Percentiles rank a stretch among this genome's conserved stretches.
These are phyloP conservation scores for Melanotaenia maccullochi DNA, from an alignment of 2,797 vertebrate genomes.

Conservation along the genomic window DNA sequence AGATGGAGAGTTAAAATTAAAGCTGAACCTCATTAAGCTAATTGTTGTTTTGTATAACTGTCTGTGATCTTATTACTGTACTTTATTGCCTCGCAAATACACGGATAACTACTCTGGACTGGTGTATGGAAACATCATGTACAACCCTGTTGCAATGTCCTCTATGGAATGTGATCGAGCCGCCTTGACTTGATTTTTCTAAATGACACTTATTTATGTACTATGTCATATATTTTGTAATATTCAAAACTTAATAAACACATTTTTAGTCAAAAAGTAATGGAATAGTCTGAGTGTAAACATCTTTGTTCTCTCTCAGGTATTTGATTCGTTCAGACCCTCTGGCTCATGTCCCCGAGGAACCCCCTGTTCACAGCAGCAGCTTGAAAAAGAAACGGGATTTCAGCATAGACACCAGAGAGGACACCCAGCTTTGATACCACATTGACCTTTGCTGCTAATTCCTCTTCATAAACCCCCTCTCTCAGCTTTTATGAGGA, in stretches of 20 bases:
- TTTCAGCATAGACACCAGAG: conserved; percentile 79
- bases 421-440: conserved; percentile 83
- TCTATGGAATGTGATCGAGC: too few relatives aligned
- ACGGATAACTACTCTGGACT: too few relatives aligned
- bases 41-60: too few relatives aligned
- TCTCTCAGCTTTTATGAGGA: conserved; percentile 5
- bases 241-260: too few relatives aligned
- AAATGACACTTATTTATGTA: too few relatives aligned
- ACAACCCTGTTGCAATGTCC: too few relatives aligned
- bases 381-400: conserved; percentile 83
- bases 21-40: too few relatives aligned
- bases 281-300: neutral
- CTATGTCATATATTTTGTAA: too few relatives aligned
- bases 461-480: neutral
- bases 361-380: conserved; percentile 84
- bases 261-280: neutral
- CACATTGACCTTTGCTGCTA: conserved; percentile 10
- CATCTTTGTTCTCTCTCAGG: conserved; percentile 53
- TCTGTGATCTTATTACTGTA: too few relatives aligned
- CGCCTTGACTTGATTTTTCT: too few relatives aligned
- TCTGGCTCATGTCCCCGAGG: conserved; percentile 89
- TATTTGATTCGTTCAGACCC: conserved; percentile 95
- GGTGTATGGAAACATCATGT: too few relatives aligned
- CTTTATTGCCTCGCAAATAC: too few relatives aligned
- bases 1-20: neutral